Conservation (phyloP, 2,113 vertebrate genomes). For the Zapus hudsonius region DNA sequence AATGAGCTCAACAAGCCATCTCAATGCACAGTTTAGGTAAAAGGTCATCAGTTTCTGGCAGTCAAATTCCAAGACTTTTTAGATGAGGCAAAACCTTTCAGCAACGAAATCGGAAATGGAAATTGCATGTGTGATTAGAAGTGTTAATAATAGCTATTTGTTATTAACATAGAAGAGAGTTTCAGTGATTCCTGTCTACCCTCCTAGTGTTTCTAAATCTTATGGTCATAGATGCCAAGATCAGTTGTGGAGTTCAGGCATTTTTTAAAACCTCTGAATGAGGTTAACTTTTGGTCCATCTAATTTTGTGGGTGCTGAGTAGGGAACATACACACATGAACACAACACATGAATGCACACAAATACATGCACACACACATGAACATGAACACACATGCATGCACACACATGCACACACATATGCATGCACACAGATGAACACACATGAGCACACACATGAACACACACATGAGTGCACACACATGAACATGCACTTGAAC, state of each 20-base stretch:
- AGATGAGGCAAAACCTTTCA: slow-evolving; percentile 63
- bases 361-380: neutral
- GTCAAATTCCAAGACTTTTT: slow-evolving; percentile 70
- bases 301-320: neutral
- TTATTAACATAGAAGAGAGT: neutral
- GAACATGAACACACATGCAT: rapidly evolving
- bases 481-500: too few relatives aligned
- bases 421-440: rapidly evolving
- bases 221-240: neutral
- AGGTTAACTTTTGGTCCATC: neutral
- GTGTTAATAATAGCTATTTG: slow-evolving; percentile 54
- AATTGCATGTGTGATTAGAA: slow-evolving; percentile 53
- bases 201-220: neutral
- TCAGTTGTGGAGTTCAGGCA: neutral
- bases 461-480: neutral
- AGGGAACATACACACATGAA: neutral
- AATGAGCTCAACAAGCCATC: slow-evolving; percentile 84
- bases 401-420: too few relatives aligned
- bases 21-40: slow-evolving; percentile 79
- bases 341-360: neutral
- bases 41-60: slow-evolving; percentile 79
- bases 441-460: too few relatives aligned
- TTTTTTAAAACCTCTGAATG: neutral
- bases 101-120: slow-evolving; percentile 68
- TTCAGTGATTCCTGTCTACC: neutral